A percentile compares a stretch with the other conserved stretches of the same genome.
Evolutionary conservation across 2,797 vertebrate genomes (phyloP).

Genomic region (Catharus ustulatus): DNA sequence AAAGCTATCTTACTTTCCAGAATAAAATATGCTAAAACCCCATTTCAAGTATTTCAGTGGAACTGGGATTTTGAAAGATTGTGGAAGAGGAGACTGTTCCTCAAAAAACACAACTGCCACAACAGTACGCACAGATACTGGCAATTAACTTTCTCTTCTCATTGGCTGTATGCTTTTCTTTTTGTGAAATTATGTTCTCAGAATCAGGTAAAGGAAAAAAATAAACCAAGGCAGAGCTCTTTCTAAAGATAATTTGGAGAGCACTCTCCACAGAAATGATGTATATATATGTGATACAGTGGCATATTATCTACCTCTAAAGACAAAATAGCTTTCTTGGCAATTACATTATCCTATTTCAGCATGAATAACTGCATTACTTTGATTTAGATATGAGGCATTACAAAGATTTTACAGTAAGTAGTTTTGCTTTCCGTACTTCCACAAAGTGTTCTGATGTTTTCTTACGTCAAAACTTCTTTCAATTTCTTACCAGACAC

Average conservation of each 20-base stretch:
- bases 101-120: background rate
- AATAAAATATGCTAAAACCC: background rate
- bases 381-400: conserved; percentile 52
- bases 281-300: conserved; percentile 16
- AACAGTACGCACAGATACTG: background rate
- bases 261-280: conserved; percentile 33
- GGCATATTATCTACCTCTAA: conserved; percentile 47
- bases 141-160: background rate
- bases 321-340: conserved; percentile 70
- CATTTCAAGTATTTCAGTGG: background rate
- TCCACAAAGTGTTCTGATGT: background rate
- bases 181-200: background rate
- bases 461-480: too few species aligned
- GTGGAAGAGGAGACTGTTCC: background rate
- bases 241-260: conserved; percentile 32
- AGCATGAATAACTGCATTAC: conserved; percentile 65
- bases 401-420: conserved; percentile 63
- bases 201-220: background rate
- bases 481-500: background rate
- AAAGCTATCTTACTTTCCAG: conserved; percentile 17
- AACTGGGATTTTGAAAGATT: background rate
- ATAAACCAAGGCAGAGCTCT: background rate
- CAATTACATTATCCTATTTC: conserved; percentile 67
- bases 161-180: background rate
- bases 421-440: background rate